Evolutionary conservation across 2,113 vertebrate species (phyloP), one percentile per base, ranked within the genome.

Genomic region (Siniperca chuatsi): DNA sequence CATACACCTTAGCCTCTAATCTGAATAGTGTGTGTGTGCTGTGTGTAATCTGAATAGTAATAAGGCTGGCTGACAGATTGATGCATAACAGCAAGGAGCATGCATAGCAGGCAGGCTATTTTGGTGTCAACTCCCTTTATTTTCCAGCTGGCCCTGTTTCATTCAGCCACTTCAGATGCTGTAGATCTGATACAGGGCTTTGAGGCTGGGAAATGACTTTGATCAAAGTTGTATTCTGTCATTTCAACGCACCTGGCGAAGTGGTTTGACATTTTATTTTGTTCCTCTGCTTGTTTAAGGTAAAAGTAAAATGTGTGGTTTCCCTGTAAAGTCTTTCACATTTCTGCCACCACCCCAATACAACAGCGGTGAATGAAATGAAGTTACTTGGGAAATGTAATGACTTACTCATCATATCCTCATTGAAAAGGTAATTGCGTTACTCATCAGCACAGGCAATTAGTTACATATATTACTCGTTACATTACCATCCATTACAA

Each of bases 71-170:
- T 96, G 96, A 96, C 94, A 94, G 95, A 95, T 95, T 95, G 94
- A 96, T 95, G 94, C 89, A 93, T 95, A 96, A 96, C 95, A 92
- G 87, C 84, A 90, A 89, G 50, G 82, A 94, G 92, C 95, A 94
- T 93, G 87, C 93, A 94, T 88, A 91, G 81, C 91, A 90, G 87
- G 61, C 4, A 8, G 81, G 61, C 87, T 68, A 82, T 82, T 88
- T 89, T 76, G 75, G 82, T 90, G 92, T 90, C 91, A 82, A 73
- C 81, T 90, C 88, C 80, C 82, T 90, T 94, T 89, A 87, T 48
- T 87, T 84, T 88, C 75, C 87, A 35, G 60, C 9, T 21, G 81
- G 64, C 58, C 83, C 68, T 2, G 66, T 89, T 92, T 75, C 75
- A 52, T 76, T 88, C 52, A 6, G 81, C 81, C 79, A 70, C 82